A percentile compares a stretch with the other conserved stretches of the same genome.
These are phyloP conservation scores for Whitmania pigra DNA, from an alignment of 1,140 invertebrate species.

Conservation along the genomic window DNA sequence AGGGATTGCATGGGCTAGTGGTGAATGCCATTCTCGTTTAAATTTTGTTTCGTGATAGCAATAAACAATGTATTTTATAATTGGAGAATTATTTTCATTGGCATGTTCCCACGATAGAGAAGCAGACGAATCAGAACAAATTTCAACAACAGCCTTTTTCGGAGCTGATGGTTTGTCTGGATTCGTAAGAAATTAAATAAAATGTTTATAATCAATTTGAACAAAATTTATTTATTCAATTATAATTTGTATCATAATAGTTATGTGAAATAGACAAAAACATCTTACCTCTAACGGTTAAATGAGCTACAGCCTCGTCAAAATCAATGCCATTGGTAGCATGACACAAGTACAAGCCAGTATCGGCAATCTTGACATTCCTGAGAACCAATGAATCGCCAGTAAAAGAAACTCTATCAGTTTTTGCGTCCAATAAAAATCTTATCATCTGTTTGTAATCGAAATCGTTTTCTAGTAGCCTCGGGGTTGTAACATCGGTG, in stretches of 20 bases:
- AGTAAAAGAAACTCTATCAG: neutral
- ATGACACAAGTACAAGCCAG: constrained; percentile 87
- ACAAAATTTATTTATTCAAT: too few species aligned
- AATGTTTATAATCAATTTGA: too few species aligned
- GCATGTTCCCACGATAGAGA: constrained; percentile 70
- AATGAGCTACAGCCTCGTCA: constrained; percentile 64
- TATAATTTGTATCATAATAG: too few species aligned
- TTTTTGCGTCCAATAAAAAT: neutral
- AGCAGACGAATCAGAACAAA: constrained; percentile 38
- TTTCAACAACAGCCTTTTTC: neutral
- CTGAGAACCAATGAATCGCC: neutral
- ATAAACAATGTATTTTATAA: constrained; percentile 77
- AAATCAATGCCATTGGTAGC: constrained; percentile 77
- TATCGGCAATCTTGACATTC: constrained; percentile 59
- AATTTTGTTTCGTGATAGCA: constrained; percentile 76
- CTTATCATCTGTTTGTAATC: neutral
- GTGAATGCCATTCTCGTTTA: constrained; percentile 53
- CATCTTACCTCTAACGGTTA: constrained; percentile 69
- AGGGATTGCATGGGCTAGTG: neutral
- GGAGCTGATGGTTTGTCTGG: constrained; percentile 10
- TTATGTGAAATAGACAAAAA: neutral
- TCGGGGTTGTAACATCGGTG: too few species aligned
- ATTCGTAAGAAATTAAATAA: too few species aligned
- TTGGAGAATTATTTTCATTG: constrained; percentile 80
- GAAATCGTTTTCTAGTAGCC: neutral